A percentile compares a stretch with the other conserved stretches of the same genome.
phyloP scores from a whole-genome alignment of 2,113 vertebrate genomes.

The Ochotona princeps region DNA sequence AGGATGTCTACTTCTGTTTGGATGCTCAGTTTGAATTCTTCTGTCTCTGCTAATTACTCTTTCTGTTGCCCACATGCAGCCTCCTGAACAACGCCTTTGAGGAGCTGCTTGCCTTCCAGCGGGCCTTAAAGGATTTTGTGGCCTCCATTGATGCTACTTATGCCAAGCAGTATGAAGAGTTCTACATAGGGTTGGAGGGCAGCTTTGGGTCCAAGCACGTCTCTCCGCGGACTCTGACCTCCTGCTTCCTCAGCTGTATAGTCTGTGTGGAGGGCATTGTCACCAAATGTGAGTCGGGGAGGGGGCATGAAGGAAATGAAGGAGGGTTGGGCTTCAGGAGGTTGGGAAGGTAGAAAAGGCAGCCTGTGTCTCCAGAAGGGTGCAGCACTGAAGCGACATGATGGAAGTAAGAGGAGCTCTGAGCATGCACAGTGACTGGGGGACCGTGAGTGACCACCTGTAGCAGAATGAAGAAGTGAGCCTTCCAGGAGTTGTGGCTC shows the following conservation, averaged over 20 bases:
- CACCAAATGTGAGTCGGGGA: slow-evolving; percentile 93
- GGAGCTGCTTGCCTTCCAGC: slow-evolving; percentile 95
- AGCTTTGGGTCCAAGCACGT: slow-evolving; percentile 97
- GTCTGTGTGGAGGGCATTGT: slow-evolving; percentile 98
- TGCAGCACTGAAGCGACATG: background rate
- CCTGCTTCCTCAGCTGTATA: slow-evolving; percentile 93
- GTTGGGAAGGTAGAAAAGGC: background rate
- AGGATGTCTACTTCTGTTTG: background rate
- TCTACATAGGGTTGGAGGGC: slow-evolving; percentile 95
- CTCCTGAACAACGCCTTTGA: slow-evolving; percentile 94
- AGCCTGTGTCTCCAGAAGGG: background rate
- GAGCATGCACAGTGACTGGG: background rate
- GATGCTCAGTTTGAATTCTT: background rate
- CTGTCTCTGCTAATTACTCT: background rate
- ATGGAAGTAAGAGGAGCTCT: background rate
- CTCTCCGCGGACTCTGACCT: slow-evolving; percentile 94
- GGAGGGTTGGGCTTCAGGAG: background rate
- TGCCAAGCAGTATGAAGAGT: slow-evolving; percentile 97
- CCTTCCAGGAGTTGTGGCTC: background rate
- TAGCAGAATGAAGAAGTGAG: background rate
- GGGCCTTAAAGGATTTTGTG: slow-evolving; percentile 94
- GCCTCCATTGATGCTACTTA: slow-evolving; percentile 95
- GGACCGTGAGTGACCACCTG: background rate
- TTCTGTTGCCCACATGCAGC: slow-evolving; percentile 81
- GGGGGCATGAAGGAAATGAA: accelerated